A percentile compares a stretch with the other conserved stretches of the same genome.
Evolutionary conservation across 2,113 vertebrate genomes (phyloP).

Genomic region (Lepus europaeus): DNA sequence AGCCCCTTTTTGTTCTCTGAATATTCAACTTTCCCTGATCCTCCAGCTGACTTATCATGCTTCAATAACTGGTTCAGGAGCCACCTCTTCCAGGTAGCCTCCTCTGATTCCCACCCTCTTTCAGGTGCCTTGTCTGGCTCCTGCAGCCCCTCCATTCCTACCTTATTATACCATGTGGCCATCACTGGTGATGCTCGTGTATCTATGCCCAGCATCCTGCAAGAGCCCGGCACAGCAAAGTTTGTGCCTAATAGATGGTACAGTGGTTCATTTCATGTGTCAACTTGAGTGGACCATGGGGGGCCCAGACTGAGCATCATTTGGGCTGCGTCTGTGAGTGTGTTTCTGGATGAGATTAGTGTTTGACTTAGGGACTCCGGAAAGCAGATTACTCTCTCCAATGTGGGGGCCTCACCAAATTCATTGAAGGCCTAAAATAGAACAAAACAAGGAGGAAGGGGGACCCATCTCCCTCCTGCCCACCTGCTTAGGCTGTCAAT

Average conservation of each 20-base stretch:
- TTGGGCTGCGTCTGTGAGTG: background rate
- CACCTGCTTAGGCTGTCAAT: too few relatives aligned
- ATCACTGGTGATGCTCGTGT: background rate
- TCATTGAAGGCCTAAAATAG: background rate
- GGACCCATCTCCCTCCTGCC: background rate
- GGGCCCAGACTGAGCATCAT: background rate
- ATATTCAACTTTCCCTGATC: background rate
- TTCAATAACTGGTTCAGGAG: background rate
- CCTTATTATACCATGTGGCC: background rate
- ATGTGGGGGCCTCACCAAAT: background rate
- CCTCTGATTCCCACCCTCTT: background rate
- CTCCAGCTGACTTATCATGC: background rate
- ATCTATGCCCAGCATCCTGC: background rate
- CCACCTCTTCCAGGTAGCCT: conserved; percentile 48
- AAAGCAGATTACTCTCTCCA: background rate
- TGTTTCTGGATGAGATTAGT: background rate
- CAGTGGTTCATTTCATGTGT: background rate
- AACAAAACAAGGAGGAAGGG: background rate
- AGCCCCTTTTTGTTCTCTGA: background rate
- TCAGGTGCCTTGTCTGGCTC: background rate
- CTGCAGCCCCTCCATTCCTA: background rate
- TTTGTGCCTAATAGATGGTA: background rate
- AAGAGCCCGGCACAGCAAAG: conserved; percentile 13
- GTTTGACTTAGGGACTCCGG: background rate
- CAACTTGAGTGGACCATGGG: background rate